These are phyloP conservation scores for Platichthys flesus DNA, from an alignment of 2,113 vertebrate species.

Conservation along the genomic window DNA sequence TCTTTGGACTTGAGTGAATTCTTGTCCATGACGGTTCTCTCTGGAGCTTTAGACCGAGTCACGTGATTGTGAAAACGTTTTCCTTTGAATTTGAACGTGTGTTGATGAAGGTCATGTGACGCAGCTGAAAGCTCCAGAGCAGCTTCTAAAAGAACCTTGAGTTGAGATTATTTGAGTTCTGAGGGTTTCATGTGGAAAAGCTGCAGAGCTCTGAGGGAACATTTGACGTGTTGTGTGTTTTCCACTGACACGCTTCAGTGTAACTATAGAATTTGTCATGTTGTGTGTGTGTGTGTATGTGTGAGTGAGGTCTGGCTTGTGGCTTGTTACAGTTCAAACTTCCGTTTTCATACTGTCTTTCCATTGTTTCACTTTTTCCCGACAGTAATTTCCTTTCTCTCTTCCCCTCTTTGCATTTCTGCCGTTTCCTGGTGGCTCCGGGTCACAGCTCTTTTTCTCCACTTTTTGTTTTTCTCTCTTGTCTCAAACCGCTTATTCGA, in stretches of 20 bases:
- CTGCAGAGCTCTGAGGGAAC: slow-evolving; percentile 23
- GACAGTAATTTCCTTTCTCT: slow-evolving; percentile 66
- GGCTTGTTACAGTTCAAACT: slow-evolving; percentile 60
- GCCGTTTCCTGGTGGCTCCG: slow-evolving; percentile 53
- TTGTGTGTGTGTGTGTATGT: not conserved
- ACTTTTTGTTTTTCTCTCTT: not conserved
- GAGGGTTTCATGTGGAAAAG: not conserved
- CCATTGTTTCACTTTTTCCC: slow-evolving; percentile 65
- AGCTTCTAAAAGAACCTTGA: not conserved
- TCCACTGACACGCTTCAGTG: not conserved
- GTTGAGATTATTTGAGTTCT: not conserved
- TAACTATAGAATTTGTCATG: slow-evolving; percentile 1
- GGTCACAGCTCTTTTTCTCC: slow-evolving; percentile 19
- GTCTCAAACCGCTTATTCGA: slow-evolving; percentile 8
- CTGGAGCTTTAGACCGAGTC: no score
- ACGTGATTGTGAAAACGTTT: no score
- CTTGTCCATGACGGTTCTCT: no score
- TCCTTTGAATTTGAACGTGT: no score
- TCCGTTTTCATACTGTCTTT: slow-evolving; percentile 56
- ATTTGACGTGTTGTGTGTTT: slow-evolving; percentile 9
- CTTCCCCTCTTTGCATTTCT: slow-evolving; percentile 51
- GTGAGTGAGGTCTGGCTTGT: slow-evolving; percentile 35
- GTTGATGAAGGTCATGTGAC: not conserved
- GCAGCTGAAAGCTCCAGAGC: not conserved
- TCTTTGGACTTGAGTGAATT: no score